Evolutionary conservation across 2,888 invertebrate species (phyloP).

Genomic region (Crocallis elinguaria): DNA sequence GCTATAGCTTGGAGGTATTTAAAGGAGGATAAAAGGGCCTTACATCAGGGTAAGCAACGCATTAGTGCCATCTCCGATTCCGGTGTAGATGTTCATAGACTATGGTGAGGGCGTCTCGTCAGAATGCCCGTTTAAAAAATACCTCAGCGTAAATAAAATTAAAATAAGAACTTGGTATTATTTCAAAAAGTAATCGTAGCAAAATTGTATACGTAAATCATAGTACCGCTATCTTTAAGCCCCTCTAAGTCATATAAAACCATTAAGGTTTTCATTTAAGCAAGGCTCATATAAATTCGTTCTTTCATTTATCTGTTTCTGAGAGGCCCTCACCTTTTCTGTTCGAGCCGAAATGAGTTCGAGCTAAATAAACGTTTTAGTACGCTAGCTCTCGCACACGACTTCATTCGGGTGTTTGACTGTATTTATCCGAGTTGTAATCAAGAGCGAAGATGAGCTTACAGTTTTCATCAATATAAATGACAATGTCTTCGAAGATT

Average conservation of each 20-base stretch:
- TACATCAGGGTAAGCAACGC: too few species aligned
- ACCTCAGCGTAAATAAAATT: too few species aligned
- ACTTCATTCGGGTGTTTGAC: background rate
- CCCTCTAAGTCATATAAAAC: background rate
- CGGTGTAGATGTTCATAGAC: too few species aligned
- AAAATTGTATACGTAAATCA: background rate
- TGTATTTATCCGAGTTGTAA: background rate
- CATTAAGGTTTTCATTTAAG: background rate
- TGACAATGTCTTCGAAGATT: too few species aligned
- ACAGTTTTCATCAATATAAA: too few species aligned
- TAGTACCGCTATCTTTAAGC: background rate
- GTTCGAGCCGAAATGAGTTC: conserved; percentile 29
- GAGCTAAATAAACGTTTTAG: conserved; percentile 33
- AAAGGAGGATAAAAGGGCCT: too few species aligned
- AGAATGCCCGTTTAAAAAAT: too few species aligned
- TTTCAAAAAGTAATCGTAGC: background rate
- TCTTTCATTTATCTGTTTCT: conserved; percentile 30
- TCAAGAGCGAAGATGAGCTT: background rate
- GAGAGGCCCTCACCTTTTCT: conserved; percentile 29
- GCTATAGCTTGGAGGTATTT: too few species aligned
- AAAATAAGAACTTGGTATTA: too few species aligned
- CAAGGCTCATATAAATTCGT: conserved; percentile 31
- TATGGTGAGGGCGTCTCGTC: too few species aligned
- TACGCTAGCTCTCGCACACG: conserved; percentile 6
- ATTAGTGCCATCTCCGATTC: too few species aligned